Percentiles rank a stretch among this genome's conserved stretches.
Conservation (phyloP, 2,797 vertebrate species). For the Gobio occitaniae region DNA sequence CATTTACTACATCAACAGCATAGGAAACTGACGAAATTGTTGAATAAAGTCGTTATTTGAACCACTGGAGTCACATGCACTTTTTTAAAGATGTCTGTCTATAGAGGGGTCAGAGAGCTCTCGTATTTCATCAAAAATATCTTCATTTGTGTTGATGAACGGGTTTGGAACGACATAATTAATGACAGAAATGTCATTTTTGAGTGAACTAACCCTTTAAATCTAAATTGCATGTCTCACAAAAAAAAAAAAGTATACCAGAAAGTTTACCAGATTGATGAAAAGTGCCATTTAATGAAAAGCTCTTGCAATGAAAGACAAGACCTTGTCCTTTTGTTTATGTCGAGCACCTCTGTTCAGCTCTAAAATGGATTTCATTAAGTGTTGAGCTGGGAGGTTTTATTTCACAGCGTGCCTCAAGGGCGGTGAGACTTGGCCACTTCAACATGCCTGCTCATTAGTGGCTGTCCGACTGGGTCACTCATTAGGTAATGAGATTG, state of each 20-base stretch:
- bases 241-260: neutral
- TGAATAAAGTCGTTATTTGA: too few species aligned
- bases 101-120: too few species aligned
- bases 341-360: neutral
- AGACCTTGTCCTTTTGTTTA: neutral
- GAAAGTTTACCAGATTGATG: neutral
- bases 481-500: slow-evolving; percentile 48
- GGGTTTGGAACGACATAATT: too few species aligned
- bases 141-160: too few species aligned
- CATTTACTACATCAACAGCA: too few species aligned
- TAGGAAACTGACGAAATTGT: too few species aligned
- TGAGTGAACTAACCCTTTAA: neutral
- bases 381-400: slow-evolving; percentile 9
- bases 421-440: slow-evolving; percentile 15
- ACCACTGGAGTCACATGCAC: too few species aligned
- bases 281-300: slow-evolving; percentile 5
- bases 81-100: too few species aligned
- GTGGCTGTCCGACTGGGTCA: neutral
- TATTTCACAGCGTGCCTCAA: slow-evolving; percentile 14
- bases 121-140: too few species aligned
- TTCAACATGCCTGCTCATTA: slow-evolving; percentile 43
- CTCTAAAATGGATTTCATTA: slow-evolving; percentile 30
- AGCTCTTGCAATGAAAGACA: neutral
- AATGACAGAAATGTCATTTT: too few species aligned
- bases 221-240: neutral